phyloP scores from a whole-genome alignment of 1,140 invertebrate genomes.

The Sinonovacula constricta region DNA sequence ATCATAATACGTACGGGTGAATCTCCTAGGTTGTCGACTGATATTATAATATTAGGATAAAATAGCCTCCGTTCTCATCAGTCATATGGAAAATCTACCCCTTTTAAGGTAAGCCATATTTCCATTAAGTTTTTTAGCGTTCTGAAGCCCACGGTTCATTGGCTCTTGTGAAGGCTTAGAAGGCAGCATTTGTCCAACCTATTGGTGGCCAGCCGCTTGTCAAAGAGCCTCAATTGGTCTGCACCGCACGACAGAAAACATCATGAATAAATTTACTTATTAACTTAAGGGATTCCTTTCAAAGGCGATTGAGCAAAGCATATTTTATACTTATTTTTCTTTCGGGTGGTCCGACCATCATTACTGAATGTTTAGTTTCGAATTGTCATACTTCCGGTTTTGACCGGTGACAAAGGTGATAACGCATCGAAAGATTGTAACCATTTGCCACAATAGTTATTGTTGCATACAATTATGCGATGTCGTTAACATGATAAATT shows the following conservation, averaged over 20 bases:
- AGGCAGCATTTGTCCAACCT: not conserved
- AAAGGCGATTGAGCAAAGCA: not conserved
- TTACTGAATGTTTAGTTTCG: not conserved
- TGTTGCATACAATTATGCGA: no score
- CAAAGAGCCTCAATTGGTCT: not conserved
- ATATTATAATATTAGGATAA: no score
- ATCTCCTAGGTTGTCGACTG: no score
- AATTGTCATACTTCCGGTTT: not conserved
- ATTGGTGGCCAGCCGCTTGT: not conserved
- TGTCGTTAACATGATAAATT: no score
- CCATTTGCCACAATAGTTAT: no score
- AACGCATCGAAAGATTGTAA: no score
- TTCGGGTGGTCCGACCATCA: conserved; percentile 23
- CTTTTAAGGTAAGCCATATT: not conserved
- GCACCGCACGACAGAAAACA: conserved; percentile 22
- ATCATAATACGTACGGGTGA: no score
- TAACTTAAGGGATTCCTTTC: not conserved
- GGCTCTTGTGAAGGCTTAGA: not conserved
- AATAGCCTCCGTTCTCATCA: no score
- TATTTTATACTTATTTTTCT: not conserved
- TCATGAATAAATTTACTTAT: conserved; percentile 41
- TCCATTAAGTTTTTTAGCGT: not conserved
- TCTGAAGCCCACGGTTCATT: not conserved
- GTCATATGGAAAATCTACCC: not conserved
- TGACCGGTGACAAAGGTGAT: no score